phyloP scores from a whole-genome alignment of 2,797 vertebrate species.

The Psittacula derbiana region DNA sequence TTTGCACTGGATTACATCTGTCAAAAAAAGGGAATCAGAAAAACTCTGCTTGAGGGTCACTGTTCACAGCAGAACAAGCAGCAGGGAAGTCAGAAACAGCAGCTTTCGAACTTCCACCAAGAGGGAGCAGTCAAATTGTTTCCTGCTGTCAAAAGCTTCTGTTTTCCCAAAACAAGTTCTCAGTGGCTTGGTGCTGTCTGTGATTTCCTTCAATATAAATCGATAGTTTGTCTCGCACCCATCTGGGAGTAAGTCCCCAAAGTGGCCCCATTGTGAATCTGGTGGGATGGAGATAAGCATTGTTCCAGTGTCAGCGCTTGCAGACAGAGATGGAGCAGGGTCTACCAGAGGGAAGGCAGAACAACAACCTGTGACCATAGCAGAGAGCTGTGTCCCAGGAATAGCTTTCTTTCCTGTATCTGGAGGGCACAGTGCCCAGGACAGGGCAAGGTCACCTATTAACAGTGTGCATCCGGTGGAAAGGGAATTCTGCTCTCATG shows the following conservation, averaged over 20 bases:
- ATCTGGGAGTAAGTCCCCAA: not conserved
- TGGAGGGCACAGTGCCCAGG: not conserved
- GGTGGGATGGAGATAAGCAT: accelerated
- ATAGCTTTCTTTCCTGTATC: not conserved
- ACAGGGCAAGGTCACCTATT: not conserved
- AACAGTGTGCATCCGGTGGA: not conserved
- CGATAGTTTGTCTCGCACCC: not conserved
- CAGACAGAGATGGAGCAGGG: not conserved
- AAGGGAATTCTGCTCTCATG: not conserved
- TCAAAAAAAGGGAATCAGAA: not conserved
- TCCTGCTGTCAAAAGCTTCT: not conserved
- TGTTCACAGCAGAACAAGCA: not conserved
- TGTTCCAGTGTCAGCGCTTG: not conserved
- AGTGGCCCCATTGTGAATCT: not conserved
- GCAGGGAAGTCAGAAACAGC: not conserved
- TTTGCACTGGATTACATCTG: not conserved
- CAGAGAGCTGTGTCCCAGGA: not conserved
- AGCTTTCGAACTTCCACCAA: not conserved
- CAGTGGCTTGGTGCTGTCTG: not conserved
- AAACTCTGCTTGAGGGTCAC: not conserved
- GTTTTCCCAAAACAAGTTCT: accelerated
- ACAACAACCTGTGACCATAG: not conserved
- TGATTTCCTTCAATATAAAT: not conserved
- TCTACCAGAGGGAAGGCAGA: not conserved
- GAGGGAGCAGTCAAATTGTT: not conserved